phyloP scores from a whole-genome alignment of 2,888 invertebrate genomes.

The Eupithecia pulchellata region DNA sequence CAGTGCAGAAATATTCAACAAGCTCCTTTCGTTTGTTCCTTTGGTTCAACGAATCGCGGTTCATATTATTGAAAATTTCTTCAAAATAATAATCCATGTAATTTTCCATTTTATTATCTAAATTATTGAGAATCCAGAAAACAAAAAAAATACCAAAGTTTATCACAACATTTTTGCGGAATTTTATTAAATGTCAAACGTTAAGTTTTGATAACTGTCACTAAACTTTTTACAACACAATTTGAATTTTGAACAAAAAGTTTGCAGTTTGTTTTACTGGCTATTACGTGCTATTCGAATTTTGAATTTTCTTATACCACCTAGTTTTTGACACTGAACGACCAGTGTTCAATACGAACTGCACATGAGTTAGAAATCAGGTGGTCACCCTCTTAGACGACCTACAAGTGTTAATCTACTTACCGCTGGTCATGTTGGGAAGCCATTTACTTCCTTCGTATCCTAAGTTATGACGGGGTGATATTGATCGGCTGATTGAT shows the following conservation, averaged over 20 bases:
- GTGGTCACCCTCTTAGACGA: conserved; percentile 46
- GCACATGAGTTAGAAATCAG: conserved; percentile 59
- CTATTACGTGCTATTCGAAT: conserved; percentile 1
- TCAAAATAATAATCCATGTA: conserved; percentile 93
- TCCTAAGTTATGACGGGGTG: conserved; percentile 13
- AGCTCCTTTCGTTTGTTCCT: conserved; percentile 89
- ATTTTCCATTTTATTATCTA: conserved; percentile 81
- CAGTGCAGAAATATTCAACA: conserved; percentile 91
- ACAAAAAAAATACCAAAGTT: not conserved
- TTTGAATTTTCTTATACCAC: not conserved
- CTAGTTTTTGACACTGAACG: conserved; percentile 10
- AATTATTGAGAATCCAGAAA: not conserved
- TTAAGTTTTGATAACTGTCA: conserved; percentile 12
- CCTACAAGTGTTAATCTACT: conserved; percentile 75
- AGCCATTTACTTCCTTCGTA: conserved; percentile 56
- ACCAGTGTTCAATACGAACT: conserved; percentile 31
- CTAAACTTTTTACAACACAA: not conserved
- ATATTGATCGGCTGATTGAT: not conserved
- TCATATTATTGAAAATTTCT: conserved; percentile 88
- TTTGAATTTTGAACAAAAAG: not conserved
- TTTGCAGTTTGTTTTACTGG: not conserved
- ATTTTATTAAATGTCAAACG: conserved; percentile 4
- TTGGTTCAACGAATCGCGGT: conserved; percentile 89
- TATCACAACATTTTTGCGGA: not conserved
- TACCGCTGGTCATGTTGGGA: conserved; percentile 61